phyloP scores from a whole-genome alignment of 2,888 invertebrate species.

The Eupeodes latifasciatus region DNA sequence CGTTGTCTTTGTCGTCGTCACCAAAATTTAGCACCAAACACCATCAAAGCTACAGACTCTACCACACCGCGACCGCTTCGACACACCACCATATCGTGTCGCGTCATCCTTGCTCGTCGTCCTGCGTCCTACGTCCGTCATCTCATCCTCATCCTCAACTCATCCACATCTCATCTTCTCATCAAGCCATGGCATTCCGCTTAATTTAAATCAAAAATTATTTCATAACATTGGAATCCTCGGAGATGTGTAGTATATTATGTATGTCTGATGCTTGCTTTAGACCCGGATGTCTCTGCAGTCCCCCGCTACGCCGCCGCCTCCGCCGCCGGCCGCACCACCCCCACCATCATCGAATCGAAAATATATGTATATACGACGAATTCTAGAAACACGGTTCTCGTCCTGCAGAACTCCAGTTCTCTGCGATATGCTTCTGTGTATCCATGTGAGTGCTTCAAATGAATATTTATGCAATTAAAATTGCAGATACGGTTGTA shows the following conservation, averaged over 20 bases:
- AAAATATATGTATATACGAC: too few relatives aligned
- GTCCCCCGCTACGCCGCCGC: neutral
- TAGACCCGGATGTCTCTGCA: slow-evolving; percentile 2
- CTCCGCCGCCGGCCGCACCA: neutral
- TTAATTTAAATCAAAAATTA: slow-evolving; percentile 76
- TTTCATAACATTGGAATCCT: slow-evolving; percentile 71
- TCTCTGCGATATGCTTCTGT: neutral
- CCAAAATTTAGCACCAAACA: too few relatives aligned
- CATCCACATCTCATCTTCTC: slow-evolving; percentile 40
- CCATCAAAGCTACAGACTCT: neutral
- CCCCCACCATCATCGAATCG: neutral
- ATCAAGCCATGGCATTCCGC: slow-evolving; percentile 57
- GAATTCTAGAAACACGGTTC: too few relatives aligned
- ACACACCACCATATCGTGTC: neutral
- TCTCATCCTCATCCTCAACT: neutral
- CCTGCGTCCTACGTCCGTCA: too few relatives aligned
- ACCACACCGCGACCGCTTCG: neutral
- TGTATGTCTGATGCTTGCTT: neutral
- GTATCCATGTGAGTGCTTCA: slow-evolving; percentile 57
- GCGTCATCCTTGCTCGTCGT: neutral
- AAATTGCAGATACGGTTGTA: slow-evolving; percentile 81
- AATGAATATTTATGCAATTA: slow-evolving; percentile 82
- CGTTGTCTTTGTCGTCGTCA: neutral
- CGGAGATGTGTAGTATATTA: slow-evolving; percentile 22
- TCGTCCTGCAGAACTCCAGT: neutral